Evolutionary conservation across 2,888 invertebrate species (phyloP).

Genomic region (Esperia sulphurella): DNA sequence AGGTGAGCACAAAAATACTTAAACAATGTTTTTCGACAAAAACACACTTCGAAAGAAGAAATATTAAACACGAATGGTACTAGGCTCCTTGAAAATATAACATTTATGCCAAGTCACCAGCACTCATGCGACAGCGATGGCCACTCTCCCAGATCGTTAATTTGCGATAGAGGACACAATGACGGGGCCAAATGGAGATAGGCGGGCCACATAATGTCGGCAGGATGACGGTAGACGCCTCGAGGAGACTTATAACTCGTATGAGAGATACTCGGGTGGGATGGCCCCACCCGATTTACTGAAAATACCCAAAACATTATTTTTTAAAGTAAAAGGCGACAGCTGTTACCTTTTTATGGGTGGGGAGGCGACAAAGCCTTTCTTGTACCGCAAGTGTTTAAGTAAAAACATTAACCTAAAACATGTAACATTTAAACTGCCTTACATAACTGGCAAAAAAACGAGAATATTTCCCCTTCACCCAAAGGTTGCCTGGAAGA

Average conservation of each 20-base stretch:
- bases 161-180: conserved; percentile 44
- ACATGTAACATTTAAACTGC: neutral
- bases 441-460: too few species aligned
- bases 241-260: neutral
- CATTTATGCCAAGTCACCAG: conserved; percentile 10
- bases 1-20: too few species aligned
- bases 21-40: too few species aligned
- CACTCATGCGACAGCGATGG: conserved; percentile 24
- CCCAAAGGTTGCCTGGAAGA: too few species aligned
- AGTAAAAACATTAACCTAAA: neutral
- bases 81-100: conserved; percentile 1
- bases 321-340: neutral
- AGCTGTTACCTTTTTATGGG: neutral
- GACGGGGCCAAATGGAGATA: conserved; percentile 38
- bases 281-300: neutral
- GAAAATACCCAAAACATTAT: neutral
- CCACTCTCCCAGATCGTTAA: conserved; percentile 42
- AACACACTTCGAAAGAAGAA: neutral
- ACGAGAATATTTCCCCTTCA: too few species aligned
- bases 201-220: conserved; percentile 30
- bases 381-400: neutral
- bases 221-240: conserved; percentile 16
- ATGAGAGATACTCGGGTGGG: neutral
- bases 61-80: neutral
- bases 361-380: too few species aligned